Percentiles rank a stretch among this genome's conserved stretches.
Conservation (phyloP, 2,888 invertebrate genomes). For the Luperina nickerlii region DNA sequence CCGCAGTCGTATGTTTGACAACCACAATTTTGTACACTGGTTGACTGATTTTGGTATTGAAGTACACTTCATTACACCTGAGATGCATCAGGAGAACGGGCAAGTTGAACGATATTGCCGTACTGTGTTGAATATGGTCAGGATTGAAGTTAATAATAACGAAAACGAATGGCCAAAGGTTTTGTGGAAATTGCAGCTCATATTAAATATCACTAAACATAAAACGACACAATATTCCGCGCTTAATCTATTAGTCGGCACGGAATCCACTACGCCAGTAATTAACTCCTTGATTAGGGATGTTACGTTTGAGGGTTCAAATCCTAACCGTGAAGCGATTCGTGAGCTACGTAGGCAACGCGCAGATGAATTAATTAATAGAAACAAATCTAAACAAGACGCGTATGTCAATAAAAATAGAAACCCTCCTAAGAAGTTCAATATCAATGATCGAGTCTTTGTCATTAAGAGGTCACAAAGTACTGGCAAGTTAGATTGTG, state of each 20-base stretch:
- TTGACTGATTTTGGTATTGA: neutral
- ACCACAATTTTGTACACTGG: neutral
- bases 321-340: neutral
- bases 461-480: neutral
- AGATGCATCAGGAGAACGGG: conserved; percentile 35
- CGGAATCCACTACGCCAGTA: neutral
- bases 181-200: conserved; percentile 11
- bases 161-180: conserved; percentile 4
- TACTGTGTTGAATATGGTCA: conserved; percentile 11
- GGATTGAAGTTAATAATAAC: conserved; percentile 8
- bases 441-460: neutral
- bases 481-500: conserved; percentile 5
- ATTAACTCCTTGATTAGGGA: neutral
- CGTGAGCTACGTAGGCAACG: neutral
- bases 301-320: neutral
- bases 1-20: conserved; percentile 2
- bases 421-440: neutral
- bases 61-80: conserved; percentile 46
- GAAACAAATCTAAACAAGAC: neutral
- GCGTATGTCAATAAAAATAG: neutral
- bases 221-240: neutral
- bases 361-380: neutral
- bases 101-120: conserved; percentile 36
- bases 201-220: neutral
- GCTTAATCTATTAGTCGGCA: neutral